phyloP scores from a whole-genome alignment of 2,113 vertebrate genomes.

The Shinisaurus crocodilurus region DNA sequence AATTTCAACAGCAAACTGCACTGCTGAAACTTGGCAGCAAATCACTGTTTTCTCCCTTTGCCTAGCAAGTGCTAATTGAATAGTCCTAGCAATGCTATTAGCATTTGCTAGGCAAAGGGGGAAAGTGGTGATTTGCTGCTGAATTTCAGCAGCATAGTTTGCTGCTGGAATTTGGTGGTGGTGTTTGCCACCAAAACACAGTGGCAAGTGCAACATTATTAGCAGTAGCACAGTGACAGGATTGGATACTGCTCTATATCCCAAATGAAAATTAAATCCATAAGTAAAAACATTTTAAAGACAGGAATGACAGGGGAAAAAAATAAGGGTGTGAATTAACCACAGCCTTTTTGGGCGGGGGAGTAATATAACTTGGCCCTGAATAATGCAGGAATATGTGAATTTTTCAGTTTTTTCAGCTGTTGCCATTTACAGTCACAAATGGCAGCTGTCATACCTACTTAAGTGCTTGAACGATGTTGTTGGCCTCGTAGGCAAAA shows the following conservation, averaged over 20 bases:
- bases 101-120: too few species aligned
- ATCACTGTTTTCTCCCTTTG: too few species aligned
- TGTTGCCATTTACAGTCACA: neutral
- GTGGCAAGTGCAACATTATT: too few species aligned
- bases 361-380: neutral
- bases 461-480: neutral
- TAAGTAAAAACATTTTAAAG: neutral
- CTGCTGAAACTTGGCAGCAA: too few species aligned
- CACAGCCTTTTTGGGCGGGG: neutral
- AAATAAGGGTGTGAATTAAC: neutral
- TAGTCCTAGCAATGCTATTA: too few species aligned
- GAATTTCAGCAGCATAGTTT: too few species aligned
- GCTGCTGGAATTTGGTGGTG: too few species aligned
- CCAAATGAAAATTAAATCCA: neutral
- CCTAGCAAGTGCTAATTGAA: too few species aligned
- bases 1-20: too few species aligned
- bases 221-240: too few species aligned
- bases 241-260: neutral
- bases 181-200: too few species aligned
- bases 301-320: neutral
- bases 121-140: too few species aligned
- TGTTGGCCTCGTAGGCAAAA: neutral
- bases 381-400: accelerated
- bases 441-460: neutral
- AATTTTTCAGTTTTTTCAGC: neutral